Conservation (phyloP, 2,113 vertebrate genomes). For the Anseranas semipalmata region DNA sequence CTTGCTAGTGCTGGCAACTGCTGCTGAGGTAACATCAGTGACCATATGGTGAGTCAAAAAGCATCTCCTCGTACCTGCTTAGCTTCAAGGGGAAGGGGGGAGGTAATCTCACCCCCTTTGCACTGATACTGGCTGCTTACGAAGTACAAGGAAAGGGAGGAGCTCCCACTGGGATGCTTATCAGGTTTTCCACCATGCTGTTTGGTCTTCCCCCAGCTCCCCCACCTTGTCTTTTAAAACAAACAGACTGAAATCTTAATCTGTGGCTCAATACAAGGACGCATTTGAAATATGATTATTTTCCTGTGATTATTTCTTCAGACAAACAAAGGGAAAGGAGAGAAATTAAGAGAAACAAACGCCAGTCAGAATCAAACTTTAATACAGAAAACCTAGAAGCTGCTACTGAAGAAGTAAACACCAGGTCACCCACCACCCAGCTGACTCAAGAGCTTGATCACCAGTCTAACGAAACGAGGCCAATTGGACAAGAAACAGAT, state of each 20-base stretch:
- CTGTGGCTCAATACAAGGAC: background rate
- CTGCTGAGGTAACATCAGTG: background rate
- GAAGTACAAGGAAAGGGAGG: background rate
- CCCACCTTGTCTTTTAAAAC: background rate
- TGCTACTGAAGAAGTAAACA: conserved; percentile 68
- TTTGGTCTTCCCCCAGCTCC: background rate
- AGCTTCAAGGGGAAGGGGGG: background rate
- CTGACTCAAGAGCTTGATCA: conserved; percentile 49
- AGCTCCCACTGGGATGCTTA: background rate
- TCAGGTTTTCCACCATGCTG: background rate
- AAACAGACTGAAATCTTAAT: background rate
- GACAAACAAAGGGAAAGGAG: conserved; percentile 84
- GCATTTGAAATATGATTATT: background rate
- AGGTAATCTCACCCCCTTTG: background rate
- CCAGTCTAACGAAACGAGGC: conserved; percentile 63
- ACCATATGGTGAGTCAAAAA: background rate
- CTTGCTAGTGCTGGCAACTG: background rate
- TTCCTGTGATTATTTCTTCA: conserved; percentile 48
- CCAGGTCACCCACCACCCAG: background rate
- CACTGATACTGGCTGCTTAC: background rate
- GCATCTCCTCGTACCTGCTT: background rate
- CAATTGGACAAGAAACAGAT: conserved; percentile 67
- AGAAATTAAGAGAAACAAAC: conserved; percentile 78
- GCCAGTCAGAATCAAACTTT: conserved; percentile 66
- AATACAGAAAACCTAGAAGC: conserved; percentile 35